These are phyloP conservation scores for Thripadectes ignobilis DNA, from an alignment of 2,797 vertebrate genomes.

Conservation along the genomic window DNA sequence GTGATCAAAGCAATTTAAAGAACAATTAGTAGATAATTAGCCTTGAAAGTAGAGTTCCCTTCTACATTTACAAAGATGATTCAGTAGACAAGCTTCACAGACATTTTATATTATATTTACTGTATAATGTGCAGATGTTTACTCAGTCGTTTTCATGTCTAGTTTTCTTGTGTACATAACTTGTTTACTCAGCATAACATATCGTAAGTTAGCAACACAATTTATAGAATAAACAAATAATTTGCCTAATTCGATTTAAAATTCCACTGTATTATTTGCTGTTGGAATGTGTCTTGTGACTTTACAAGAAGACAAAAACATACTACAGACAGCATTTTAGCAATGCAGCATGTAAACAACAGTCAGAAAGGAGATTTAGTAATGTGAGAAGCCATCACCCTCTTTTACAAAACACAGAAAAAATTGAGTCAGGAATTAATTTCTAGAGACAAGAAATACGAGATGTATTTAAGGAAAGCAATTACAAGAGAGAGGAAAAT, in stretches of 20 bases:
- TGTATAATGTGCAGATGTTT: not conserved
- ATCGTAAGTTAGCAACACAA: not conserved
- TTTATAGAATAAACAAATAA: not conserved
- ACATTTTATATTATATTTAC: not conserved
- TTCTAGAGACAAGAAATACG: not conserved
- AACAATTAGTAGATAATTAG: not conserved
- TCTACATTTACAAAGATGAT: not conserved
- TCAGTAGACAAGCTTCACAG: not conserved
- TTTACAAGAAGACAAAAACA: not conserved
- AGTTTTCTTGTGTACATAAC: not conserved
- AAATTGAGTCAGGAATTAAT: not conserved
- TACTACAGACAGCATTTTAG: not conserved
- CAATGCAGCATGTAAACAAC: not conserved
- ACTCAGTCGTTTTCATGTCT: not conserved
- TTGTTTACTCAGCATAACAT: not conserved
- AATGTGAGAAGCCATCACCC: not conserved
- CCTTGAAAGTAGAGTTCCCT: not conserved
- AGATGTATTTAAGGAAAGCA: not conserved
- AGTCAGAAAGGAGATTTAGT: not conserved
- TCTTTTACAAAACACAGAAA: not conserved
- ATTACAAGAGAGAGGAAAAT: not conserved
- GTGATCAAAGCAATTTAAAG: not conserved
- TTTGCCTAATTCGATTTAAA: not conserved
- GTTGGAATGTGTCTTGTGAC: not conserved
- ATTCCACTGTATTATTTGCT: rapidly evolving